Evolutionary conservation across 2,797 vertebrate genomes (phyloP).

Genomic region (Onychomys arenicola): DNA sequence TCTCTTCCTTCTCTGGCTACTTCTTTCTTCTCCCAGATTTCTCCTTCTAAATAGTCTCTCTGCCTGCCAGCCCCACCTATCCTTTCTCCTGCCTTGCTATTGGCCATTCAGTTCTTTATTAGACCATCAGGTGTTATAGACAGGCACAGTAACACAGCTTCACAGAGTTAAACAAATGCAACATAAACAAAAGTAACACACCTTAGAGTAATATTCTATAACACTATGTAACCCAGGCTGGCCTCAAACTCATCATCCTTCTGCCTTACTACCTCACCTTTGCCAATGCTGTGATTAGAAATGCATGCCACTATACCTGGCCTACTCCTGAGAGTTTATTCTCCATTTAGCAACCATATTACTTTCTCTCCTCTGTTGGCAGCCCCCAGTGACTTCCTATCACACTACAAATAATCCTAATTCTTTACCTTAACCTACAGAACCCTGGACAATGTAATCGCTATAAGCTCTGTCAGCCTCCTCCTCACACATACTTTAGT

Average conservation of each 20-base stretch:
- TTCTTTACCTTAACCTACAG: not conserved
- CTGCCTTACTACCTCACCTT: not conserved
- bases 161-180: too few relatives aligned
- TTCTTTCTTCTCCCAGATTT: too few relatives aligned
- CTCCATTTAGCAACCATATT: not conserved
- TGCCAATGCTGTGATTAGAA: not conserved
- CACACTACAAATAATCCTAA: slow-evolving; percentile 36
- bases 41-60: too few relatives aligned
- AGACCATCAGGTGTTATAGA: too few relatives aligned
- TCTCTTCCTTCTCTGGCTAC: too few relatives aligned
- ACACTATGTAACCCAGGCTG: not conserved
- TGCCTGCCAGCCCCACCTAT: too few relatives aligned
- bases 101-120: too few relatives aligned
- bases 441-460: not conserved
- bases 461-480: not conserved
- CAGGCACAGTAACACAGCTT: too few relatives aligned
- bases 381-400: slow-evolving; percentile 19
- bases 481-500: slow-evolving; percentile 1
- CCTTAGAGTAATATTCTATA: too few relatives aligned
- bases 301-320: not conserved
- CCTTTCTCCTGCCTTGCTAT: too few relatives aligned
- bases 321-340: not conserved
- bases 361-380: slow-evolving; percentile 47
- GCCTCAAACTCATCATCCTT: not conserved
- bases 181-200: too few relatives aligned